Base-by-base conservation (phyloP, 2,113 vertebrate species). In the Propithecus coquereli region DNA sequence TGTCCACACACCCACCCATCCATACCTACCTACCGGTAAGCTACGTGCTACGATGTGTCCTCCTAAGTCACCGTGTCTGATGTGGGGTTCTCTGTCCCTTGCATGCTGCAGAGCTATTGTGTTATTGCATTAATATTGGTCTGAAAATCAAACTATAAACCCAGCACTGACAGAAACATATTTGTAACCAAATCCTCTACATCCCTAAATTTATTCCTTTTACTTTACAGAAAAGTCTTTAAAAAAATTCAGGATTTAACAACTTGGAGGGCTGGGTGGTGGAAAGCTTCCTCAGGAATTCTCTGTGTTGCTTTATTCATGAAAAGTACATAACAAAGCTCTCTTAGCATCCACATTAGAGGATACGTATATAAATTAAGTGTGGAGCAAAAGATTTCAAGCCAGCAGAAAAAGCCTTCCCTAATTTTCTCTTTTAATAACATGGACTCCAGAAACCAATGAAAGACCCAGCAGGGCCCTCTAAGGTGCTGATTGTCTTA, bases 381-480 rank as follows among this genome's bases (percentile, higher is more conserved):
- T 14, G 59, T 5, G 59, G 18, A 88, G 84, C 52, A 61, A 71
- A 43, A 30, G 43, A 81, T 18, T 13, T 43, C 6, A 30, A 95
- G 47, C 63, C 22, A 70, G 43, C 68, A 54, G 68, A 80, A 82
- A 95, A 95, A 74, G 0, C 11, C 3, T 70, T 82, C 81, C 3
- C 47, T 86, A n/a, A 95, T 76, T 25, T 66, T 93, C 95, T 87
- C 30, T 82, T 97, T 96, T 91, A 14, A 91, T 93, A 95, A 90
- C 65, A 96, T 2, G 76, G 32, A 92, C 45, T 92, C 47, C 5
- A 91, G 45, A 8, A 71, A 82, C 8, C n/a, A 96, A 34, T 40
- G 84, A 66, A 40, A 79, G 95, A 23, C 45, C 52, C 91, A 59
- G 13, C 54, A 95, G 87, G 45, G 89, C 95, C 90, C 23, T 20